These are phyloP conservation scores for Cetonia aurata DNA, from an alignment of 2,888 invertebrate species.

Conservation along the genomic window DNA sequence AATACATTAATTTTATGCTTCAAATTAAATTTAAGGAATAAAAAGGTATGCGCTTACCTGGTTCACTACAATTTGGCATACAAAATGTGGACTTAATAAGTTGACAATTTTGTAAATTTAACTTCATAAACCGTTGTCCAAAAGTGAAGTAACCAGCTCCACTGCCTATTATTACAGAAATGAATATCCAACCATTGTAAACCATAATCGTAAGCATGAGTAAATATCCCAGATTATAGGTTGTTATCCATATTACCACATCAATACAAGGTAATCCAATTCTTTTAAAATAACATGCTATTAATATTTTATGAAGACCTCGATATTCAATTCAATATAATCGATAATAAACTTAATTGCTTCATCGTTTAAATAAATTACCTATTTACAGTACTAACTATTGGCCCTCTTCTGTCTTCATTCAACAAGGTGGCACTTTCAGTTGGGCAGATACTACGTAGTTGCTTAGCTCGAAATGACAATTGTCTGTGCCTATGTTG, in stretches of 20 bases:
- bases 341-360: too few relatives aligned
- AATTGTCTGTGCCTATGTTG: constrained; percentile 65
- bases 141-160: constrained; percentile 72
- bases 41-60: constrained; percentile 65
- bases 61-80: constrained; percentile 63
- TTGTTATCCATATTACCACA: constrained; percentile 60
- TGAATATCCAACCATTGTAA: constrained; percentile 77
- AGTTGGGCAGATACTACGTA: constrained; percentile 61
- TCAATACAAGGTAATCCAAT: constrained; percentile 60
- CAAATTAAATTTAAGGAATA: background rate
- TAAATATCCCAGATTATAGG: constrained; percentile 73
- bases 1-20: background rate
- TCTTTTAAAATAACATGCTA: constrained; percentile 55
- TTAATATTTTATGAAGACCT: constrained; percentile 17
- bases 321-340: too few relatives aligned
- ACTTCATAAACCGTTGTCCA: constrained; percentile 68
- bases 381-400: constrained; percentile 36
- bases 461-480: constrained; percentile 60
- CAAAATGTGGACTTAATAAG: constrained; percentile 66
- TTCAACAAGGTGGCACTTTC: constrained; percentile 67
- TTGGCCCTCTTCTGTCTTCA: constrained; percentile 47
- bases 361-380: constrained; percentile 31
- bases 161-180: constrained; percentile 76
- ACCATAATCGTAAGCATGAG: constrained; percentile 82
- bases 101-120: constrained; percentile 68